Conservation (phyloP, 2,888 invertebrate species). For the Lymantria dispar region DNA sequence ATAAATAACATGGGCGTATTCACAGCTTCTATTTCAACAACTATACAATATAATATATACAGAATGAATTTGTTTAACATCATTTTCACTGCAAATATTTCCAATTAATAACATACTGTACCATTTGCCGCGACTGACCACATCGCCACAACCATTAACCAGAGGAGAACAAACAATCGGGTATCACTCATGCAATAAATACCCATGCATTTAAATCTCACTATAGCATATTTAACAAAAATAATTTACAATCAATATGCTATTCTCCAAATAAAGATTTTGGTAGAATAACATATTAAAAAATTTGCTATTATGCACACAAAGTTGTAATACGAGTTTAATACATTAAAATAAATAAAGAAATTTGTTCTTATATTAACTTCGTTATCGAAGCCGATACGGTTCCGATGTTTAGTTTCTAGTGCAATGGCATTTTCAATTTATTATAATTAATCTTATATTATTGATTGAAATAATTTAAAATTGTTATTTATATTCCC, state of each 20-base stretch:
- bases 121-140: constrained; percentile 15
- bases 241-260: constrained; percentile 60
- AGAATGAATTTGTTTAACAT: constrained; percentile 9
- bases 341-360: neutral
- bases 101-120: constrained; percentile 14
- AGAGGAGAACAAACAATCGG: constrained; percentile 32
- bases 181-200: constrained; percentile 55
- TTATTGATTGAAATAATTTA: neutral
- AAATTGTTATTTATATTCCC: neutral
- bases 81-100: constrained; percentile 12
- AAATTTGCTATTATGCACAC: constrained; percentile 22
- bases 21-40: constrained; percentile 58
- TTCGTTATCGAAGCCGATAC: neutral
- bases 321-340: constrained; percentile 23
- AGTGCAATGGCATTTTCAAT: neutral
- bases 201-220: constrained; percentile 61
- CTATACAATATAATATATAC: constrained; percentile 33
- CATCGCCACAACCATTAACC: constrained; percentile 18
- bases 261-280: constrained; percentile 28
- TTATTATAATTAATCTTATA: neutral
- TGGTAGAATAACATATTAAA: constrained; percentile 44
- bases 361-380: constrained; percentile 4
- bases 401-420: neutral
- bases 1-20: constrained; percentile 66
- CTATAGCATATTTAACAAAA: constrained; percentile 46